phyloP scores from a whole-genome alignment of 2,113 vertebrate species.

The Damaliscus lunatus region DNA sequence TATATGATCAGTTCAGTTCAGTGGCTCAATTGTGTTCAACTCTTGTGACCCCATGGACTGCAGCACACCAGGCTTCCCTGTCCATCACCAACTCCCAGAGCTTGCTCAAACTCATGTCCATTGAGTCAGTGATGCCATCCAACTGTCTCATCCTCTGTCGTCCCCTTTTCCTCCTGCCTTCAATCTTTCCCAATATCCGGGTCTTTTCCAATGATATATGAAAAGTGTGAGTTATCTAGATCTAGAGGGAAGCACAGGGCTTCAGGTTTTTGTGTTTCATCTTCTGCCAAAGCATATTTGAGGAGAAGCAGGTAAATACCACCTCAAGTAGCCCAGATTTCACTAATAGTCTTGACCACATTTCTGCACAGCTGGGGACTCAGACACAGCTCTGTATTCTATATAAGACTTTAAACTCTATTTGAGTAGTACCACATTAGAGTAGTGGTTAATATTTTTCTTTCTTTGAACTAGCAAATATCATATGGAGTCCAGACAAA shows the following conservation, averaged over 20 bases:
- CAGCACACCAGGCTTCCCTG: neutral
- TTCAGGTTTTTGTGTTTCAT: neutral
- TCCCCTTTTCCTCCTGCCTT: neutral
- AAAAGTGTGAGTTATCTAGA: too few relatives aligned
- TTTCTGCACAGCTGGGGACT: neutral
- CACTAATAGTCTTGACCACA: neutral
- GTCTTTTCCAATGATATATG: neutral
- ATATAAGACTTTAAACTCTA: neutral
- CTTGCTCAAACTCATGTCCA: neutral
- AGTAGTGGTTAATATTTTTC: neutral
- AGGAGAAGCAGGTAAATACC: neutral
- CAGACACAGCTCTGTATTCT: neutral
- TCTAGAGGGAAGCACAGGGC: neutral
- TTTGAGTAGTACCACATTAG: neutral
- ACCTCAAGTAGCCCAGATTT: neutral
- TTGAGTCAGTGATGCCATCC: neutral
- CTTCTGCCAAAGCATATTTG: neutral
- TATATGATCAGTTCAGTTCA: neutral
- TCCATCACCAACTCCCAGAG: neutral
- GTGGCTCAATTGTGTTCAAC: neutral
- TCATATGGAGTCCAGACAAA: neutral
- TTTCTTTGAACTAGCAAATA: neutral
- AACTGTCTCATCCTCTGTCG: neutral
- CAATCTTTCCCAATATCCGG: neutral
- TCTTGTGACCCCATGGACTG: neutral